phyloP scores from a whole-genome alignment of 2,797 vertebrate genomes.

The Ispidina picta region DNA sequence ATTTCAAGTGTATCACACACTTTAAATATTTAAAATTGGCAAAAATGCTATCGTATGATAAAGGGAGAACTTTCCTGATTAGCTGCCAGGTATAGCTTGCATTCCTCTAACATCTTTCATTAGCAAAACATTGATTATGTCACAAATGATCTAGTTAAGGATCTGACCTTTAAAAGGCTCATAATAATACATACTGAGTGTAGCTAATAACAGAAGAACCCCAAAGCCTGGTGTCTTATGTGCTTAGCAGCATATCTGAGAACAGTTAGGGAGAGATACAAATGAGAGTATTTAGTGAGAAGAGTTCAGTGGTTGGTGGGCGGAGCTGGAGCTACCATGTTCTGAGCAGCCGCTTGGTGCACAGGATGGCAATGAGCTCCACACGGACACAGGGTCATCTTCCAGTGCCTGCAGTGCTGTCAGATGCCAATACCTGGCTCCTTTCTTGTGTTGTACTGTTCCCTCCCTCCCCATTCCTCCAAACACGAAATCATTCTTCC shows the following conservation, averaged over 20 bases:
- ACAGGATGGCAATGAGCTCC: background rate
- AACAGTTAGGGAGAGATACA: background rate
- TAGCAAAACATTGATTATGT: background rate
- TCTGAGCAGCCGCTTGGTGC: background rate
- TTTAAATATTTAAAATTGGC: background rate
- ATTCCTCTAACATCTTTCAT: background rate
- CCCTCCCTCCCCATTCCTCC: background rate
- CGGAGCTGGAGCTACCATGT: background rate
- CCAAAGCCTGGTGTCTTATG: background rate
- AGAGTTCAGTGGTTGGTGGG: background rate
- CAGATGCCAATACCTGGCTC: background rate
- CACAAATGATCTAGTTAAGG: background rate
- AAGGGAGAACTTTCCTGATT: background rate
- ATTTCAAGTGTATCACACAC: background rate
- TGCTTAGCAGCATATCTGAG: background rate
- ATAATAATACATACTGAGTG: background rate
- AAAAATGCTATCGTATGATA: background rate
- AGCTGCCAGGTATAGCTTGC: background rate
- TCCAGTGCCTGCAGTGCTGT: background rate
- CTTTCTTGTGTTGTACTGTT: background rate
- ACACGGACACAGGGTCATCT: background rate
- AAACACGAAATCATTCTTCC: background rate
- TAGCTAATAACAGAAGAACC: background rate
- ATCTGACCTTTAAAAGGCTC: background rate
- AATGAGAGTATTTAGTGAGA: background rate